Evolutionary conservation across 2,888 invertebrate species (phyloP).

Genomic region (Drosophila borborema): DNA sequence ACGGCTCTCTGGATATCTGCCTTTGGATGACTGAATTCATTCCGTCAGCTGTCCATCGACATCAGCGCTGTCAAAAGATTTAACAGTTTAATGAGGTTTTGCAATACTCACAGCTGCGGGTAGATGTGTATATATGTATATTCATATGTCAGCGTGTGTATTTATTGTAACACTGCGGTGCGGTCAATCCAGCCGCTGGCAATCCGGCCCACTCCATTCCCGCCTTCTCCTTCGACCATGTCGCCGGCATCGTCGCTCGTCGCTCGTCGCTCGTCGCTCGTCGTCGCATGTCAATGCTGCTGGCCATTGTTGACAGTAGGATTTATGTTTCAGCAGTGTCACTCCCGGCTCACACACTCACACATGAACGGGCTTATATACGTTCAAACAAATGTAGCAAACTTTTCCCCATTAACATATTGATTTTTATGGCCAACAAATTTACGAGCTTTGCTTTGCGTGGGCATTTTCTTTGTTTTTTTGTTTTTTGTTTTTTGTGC

Average conservation of each 20-base stretch:
- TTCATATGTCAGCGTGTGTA: slow-evolving; percentile 63
- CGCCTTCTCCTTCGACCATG: slow-evolving; percentile 34
- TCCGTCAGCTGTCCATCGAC: slow-evolving; percentile 41
- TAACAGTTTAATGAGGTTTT: slow-evolving; percentile 81
- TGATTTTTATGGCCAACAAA: slow-evolving; percentile 77
- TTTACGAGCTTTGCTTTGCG: slow-evolving; percentile 68
- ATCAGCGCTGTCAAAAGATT: slow-evolving; percentile 71
- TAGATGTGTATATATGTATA: slow-evolving; percentile 32
- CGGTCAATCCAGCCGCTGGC: slow-evolving; percentile 57
- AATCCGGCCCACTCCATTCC: slow-evolving; percentile 10
- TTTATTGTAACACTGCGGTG: slow-evolving; percentile 73
- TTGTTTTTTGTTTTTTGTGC: slow-evolving; percentile 16
- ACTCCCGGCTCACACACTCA: slow-evolving; percentile 36
- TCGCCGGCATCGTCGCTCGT: slow-evolving; percentile 17
- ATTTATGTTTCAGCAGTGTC: slow-evolving; percentile 79
- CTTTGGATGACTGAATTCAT: slow-evolving; percentile 21
- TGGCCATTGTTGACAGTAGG: slow-evolving; percentile 78
- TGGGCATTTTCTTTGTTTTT: slow-evolving; percentile 28
- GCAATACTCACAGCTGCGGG: slow-evolving; percentile 62
- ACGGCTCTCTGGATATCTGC: slow-evolving; percentile 3
- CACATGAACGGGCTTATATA: slow-evolving; percentile 16
- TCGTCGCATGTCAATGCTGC: slow-evolving; percentile 72
- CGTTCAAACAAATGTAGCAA: slow-evolving; percentile 49
- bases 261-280: slow-evolving; percentile 22
- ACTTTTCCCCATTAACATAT: slow-evolving; percentile 77